phyloP scores from a whole-genome alignment of 2,113 vertebrate species.

The Ptyas mucosa region DNA sequence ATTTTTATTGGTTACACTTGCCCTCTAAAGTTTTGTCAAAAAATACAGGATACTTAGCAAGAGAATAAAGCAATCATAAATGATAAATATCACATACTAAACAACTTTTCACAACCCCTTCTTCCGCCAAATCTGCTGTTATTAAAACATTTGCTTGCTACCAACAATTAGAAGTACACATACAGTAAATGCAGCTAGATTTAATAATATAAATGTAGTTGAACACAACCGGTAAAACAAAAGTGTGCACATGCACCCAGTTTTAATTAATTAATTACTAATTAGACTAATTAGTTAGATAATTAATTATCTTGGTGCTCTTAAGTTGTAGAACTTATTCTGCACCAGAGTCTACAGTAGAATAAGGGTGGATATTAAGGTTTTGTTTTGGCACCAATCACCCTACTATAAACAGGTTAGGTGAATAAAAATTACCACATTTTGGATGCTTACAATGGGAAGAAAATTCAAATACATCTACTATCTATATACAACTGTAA shows the following conservation, averaged over 20 bases:
- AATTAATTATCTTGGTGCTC: not conserved
- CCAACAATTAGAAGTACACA: conserved; percentile 14
- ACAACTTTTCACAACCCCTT: not conserved
- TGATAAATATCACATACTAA: not conserved
- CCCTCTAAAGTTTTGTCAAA: not conserved
- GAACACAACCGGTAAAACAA: not conserved
- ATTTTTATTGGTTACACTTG: not conserved
- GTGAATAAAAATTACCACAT: not conserved
- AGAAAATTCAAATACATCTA: not conserved
- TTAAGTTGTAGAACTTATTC: not conserved
- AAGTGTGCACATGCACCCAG: not conserved
- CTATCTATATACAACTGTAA: not conserved
- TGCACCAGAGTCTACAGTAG: not conserved
- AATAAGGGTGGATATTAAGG: not conserved
- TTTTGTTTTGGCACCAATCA: not conserved
- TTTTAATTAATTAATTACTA: not conserved
- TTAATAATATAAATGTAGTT: conserved; percentile 14
- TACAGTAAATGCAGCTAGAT: not conserved
- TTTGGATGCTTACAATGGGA: not conserved
- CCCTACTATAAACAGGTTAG: not conserved
- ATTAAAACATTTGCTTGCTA: not conserved
- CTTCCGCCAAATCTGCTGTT: rapidly evolving
- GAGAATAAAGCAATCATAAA: not conserved
- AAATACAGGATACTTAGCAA: not conserved
- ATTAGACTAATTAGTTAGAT: not conserved